Evolutionary conservation across 2,888 invertebrate genomes (phyloP).

Genomic region (Tachina lurida): DNA sequence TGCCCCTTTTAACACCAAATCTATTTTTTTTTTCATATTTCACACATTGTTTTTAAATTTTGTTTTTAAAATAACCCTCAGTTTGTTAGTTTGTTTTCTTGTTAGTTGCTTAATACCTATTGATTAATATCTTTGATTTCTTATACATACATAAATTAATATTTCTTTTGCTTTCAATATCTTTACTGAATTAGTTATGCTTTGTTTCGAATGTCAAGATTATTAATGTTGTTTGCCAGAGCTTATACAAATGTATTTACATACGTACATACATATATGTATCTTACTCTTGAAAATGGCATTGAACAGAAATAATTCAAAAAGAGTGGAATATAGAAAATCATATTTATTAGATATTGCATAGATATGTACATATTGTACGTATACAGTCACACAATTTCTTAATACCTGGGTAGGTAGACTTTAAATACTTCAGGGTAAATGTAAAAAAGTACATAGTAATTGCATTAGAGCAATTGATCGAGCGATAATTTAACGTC

Average conservation of each 20-base stretch:
- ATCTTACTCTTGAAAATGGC: not conserved
- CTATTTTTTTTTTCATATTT: no score
- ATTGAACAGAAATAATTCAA: not conserved
- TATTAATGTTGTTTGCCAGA: not conserved
- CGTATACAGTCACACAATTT: no score
- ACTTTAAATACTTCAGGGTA: no score
- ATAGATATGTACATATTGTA: no score
- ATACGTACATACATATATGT: not conserved
- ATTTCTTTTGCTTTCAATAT: not conserved
- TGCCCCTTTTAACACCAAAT: no score
- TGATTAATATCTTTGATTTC: conserved; percentile 19
- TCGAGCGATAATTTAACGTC: no score
- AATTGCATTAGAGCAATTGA: no score
- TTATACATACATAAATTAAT: no score
- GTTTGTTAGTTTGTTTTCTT: not conserved
- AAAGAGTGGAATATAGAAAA: no score
- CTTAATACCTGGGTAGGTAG: not conserved
- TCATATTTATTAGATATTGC: no score
- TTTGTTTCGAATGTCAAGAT: not conserved
- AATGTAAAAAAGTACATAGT: no score
- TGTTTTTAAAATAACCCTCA: not conserved
- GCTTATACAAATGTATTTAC: not conserved
- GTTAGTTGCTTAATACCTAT: not conserved
- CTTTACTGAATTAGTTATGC: not conserved
- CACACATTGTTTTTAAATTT: no score